phyloP scores from a whole-genome alignment of 1,140 invertebrate genomes.

The Drosophila parabipectinata region DNA sequence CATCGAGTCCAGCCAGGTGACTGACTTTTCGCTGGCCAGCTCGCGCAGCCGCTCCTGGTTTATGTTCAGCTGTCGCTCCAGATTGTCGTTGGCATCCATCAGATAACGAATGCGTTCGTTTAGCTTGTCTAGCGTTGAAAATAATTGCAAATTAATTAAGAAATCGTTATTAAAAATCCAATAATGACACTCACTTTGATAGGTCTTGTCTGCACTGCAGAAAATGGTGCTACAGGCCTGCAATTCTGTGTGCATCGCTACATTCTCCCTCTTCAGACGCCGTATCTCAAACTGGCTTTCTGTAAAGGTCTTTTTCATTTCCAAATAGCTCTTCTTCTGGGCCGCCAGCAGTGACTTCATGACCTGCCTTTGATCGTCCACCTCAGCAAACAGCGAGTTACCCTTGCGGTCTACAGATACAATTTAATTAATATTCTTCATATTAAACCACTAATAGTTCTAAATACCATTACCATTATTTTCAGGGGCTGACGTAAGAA shows the following conservation, averaged over 20 bases:
- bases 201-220: conserved; percentile 74
- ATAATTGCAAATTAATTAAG: background rate
- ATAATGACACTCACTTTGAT: conserved; percentile 56
- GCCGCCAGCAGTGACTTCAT: conserved; percentile 80
- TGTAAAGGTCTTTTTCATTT: conserved; percentile 83
- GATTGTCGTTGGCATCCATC: conserved; percentile 58
- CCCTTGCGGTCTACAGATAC: conserved; percentile 79
- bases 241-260: conserved; percentile 76
- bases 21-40: conserved; percentile 71
- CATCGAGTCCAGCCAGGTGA: conserved; percentile 82
- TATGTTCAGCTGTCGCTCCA: conserved; percentile 61
- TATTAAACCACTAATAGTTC: background rate
- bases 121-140: conserved; percentile 62
- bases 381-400: conserved; percentile 86
- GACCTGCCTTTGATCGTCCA: conserved; percentile 85
- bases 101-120: conserved; percentile 75
- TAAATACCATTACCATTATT: conserved; percentile 47
- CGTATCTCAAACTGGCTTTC: conserved; percentile 84
- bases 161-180: background rate
- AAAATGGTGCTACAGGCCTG: conserved; percentile 78
- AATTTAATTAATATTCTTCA: background rate
- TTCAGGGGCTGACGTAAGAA: conserved; percentile 59
- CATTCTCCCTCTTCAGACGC: conserved; percentile 83
- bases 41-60: conserved; percentile 67
- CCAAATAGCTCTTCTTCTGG: conserved; percentile 82